phyloP scores from a whole-genome alignment of 2,888 invertebrate species.

The Alloplasta piceator region DNA sequence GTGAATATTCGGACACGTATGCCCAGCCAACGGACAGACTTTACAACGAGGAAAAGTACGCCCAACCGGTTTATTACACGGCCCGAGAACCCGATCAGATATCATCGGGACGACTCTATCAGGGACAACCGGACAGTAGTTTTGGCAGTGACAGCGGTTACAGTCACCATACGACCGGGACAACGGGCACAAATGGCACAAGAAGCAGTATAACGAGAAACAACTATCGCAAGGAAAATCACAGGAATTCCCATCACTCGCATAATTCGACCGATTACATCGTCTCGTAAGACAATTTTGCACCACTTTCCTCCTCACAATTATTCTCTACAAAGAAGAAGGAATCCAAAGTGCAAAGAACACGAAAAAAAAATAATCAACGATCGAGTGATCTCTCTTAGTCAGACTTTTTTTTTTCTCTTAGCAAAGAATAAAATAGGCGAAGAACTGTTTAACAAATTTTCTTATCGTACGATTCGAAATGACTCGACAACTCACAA shows the following conservation, averaged over 20 bases:
- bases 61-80: conserved; percentile 79
- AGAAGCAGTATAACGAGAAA: conserved; percentile 76
- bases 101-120: conserved; percentile 76
- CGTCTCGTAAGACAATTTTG: conserved; percentile 73
- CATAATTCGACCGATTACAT: conserved; percentile 79
- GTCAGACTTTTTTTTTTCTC: conserved; percentile 8
- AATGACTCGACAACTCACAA: conserved; percentile 76
- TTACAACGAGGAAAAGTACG: conserved; percentile 78
- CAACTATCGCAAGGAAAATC: conserved; percentile 79
- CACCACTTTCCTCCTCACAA: background rate
- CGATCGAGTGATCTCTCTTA: conserved; percentile 66
- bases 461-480: conserved; percentile 69
- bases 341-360: background rate
- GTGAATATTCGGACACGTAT: conserved; percentile 80
- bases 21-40: conserved; percentile 79
- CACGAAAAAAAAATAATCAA: background rate
- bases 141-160: conserved; percentile 94
- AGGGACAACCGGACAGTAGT: conserved; percentile 85
- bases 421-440: conserved; percentile 34
- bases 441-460: conserved; percentile 75
- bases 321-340: conserved; percentile 1
- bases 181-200: conserved; percentile 84
- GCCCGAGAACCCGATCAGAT: conserved; percentile 76
- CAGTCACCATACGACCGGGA: conserved; percentile 91
- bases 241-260: conserved; percentile 78